These are phyloP conservation scores for Trachelipus rathkii DNA, from an alignment of 1,140 invertebrate species.

Conservation along the genomic window DNA sequence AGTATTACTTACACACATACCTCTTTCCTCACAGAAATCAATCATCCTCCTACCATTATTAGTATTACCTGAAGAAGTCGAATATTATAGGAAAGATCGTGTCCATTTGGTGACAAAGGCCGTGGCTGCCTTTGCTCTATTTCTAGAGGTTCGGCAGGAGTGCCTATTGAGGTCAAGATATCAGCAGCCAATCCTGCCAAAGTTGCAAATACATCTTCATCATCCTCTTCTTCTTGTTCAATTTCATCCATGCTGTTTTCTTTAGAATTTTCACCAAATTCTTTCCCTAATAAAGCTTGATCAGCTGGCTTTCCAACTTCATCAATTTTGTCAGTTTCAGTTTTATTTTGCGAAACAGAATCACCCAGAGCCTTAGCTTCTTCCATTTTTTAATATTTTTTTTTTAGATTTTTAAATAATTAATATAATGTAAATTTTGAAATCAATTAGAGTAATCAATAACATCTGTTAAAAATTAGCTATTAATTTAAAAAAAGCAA, in stretches of 20 bases:
- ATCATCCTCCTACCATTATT: too few species aligned
- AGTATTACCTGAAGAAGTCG: slow-evolving; percentile 41
- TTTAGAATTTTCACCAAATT: not conserved
- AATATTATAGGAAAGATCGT: slow-evolving; percentile 29
- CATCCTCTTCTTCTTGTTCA: slow-evolving; percentile 40
- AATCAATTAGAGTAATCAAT: too few species aligned
- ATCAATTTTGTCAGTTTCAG: not conserved
- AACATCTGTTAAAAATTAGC: too few species aligned
- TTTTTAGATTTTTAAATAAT: not conserved
- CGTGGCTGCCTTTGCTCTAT: slow-evolving; percentile 34
- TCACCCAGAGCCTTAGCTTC: not conserved
- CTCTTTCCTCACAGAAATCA: not conserved
- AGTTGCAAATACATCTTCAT: slow-evolving; percentile 36
- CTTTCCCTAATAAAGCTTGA: not conserved
- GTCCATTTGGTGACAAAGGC: slow-evolving; percentile 26
- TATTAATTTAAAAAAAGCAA: too few species aligned
- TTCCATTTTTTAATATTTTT: not conserved
- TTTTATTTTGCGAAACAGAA: not conserved
- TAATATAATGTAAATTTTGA: too few species aligned
- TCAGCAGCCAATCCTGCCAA: slow-evolving; percentile 34
- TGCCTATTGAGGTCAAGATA: slow-evolving; percentile 30
- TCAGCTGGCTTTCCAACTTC: not conserved
- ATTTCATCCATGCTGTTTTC: slow-evolving; percentile 19
- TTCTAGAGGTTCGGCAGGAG: slow-evolving; percentile 36
- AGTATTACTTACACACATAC: too few species aligned